phyloP scores from a whole-genome alignment of 1,140 invertebrate genomes.

The Asbolus verrucosus region DNA sequence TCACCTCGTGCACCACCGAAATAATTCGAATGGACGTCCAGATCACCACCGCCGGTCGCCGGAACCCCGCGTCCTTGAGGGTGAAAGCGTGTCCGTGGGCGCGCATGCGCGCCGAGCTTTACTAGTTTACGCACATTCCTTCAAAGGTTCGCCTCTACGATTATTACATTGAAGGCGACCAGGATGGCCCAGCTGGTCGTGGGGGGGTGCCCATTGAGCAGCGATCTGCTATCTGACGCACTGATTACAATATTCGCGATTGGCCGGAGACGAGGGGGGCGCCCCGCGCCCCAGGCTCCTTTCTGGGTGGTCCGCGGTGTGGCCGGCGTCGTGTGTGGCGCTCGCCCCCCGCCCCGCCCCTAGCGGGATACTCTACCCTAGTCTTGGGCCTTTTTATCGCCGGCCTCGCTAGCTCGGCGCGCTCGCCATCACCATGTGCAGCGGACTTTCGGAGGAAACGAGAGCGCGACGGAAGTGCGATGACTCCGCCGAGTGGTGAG shows the following conservation, averaged over 20 bases:
- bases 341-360: constrained; percentile 48
- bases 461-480: constrained; percentile 21
- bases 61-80: not conserved
- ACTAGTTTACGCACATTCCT: constrained; percentile 31
- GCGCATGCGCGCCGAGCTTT: constrained; percentile 5
- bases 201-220: constrained; percentile 44
- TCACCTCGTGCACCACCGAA: no score
- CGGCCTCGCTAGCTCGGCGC: not conserved
- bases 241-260: constrained; percentile 54
- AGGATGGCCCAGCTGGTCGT: constrained; percentile 28
- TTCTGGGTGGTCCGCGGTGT: constrained; percentile 60
- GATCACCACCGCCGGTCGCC: not conserved
- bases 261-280: constrained; percentile 40
- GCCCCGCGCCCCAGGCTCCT: constrained; percentile 57
- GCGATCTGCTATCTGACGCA: constrained; percentile 16
- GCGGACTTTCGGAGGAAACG: not conserved
- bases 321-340: constrained; percentile 61
- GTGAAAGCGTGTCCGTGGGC: no score
- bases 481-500: constrained; percentile 3
- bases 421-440: constrained; percentile 19
- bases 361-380: constrained; percentile 48
- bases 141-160: constrained; percentile 29
- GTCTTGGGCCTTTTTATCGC: constrained; percentile 49
- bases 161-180: no score
- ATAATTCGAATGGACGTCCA: no score